phyloP scores from a whole-genome alignment of 2,888 invertebrate species.

The Xestoiulus laeticollis region DNA sequence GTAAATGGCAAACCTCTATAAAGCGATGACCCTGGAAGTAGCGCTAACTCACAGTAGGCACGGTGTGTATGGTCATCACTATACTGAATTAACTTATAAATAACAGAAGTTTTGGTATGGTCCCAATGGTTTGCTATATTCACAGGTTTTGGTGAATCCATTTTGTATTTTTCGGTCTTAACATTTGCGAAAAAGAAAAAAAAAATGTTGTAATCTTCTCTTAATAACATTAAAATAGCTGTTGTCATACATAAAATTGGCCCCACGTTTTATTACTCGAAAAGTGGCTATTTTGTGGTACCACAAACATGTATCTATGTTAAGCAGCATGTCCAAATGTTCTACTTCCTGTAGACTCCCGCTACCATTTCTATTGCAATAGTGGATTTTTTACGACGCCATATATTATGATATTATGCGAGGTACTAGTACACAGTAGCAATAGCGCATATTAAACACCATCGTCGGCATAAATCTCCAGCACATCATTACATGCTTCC shows the following conservation, averaged over 20 bases:
- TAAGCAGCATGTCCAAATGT: slow-evolving; percentile 26
- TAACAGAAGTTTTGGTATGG: no score
- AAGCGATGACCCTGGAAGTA: no score
- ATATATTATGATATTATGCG: slow-evolving; percentile 9
- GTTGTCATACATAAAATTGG: background rate
- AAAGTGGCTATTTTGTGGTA: slow-evolving; percentile 4
- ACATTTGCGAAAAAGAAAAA: background rate
- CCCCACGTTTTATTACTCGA: background rate
- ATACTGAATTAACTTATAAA: no score
- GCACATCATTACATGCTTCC: slow-evolving; percentile 8
- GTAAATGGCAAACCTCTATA: no score
- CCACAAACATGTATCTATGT: background rate
- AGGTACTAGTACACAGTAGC: background rate
- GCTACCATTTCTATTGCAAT: slow-evolving; percentile 11
- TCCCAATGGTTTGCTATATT: no score
- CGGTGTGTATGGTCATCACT: no score
- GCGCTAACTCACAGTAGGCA: no score
- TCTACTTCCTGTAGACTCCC: slow-evolving; percentile 20
- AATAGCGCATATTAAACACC: slow-evolving; percentile 18
- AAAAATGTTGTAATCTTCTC: background rate
- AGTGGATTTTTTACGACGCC: background rate
- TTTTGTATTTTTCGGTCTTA: background rate
- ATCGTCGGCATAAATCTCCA: background rate
- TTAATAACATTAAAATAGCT: background rate
- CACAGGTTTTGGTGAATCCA: no score